Percentiles rank a stretch among this genome's conserved stretches.
phyloP scores from a whole-genome alignment of 2,888 invertebrate genomes.

The Neoscelio sp. region DNA sequence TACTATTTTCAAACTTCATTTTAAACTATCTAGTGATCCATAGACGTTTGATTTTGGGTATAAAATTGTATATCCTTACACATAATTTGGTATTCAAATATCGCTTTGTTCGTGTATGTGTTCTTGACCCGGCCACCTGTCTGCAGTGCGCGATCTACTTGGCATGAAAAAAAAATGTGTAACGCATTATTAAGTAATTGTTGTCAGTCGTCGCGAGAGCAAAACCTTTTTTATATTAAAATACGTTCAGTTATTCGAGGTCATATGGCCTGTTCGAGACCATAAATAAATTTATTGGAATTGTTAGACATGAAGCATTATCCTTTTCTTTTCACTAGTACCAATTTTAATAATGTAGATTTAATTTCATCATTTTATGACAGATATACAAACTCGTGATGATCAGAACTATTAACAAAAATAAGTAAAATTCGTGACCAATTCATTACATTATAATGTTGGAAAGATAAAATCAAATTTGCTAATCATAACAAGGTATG shows the following conservation, averaged over 20 bases:
- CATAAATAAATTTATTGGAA: slow-evolving; percentile 67
- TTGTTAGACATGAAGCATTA: slow-evolving; percentile 57
- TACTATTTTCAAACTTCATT: too few species aligned
- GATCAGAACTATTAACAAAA: not conserved
- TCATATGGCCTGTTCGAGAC: slow-evolving; percentile 54
- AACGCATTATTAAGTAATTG: slow-evolving; percentile 43
- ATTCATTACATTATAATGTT: slow-evolving; percentile 4
- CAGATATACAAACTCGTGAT: slow-evolving; percentile 3
- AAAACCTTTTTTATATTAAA: slow-evolving; percentile 20
- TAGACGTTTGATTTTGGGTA: too few species aligned
- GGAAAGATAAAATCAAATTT: not conserved
- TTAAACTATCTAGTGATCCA: too few species aligned
- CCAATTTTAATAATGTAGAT: slow-evolving; percentile 26
- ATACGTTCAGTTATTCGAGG: slow-evolving; percentile 7
- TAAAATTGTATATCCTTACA: too few species aligned
- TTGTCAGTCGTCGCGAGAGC: not conserved
- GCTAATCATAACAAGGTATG: not conserved
- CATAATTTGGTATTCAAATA: too few species aligned
- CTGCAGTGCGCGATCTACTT: slow-evolving; percentile 2
- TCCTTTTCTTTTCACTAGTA: slow-evolving; percentile 7
- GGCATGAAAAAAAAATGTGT: slow-evolving; percentile 8
- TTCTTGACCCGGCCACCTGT: slow-evolving; percentile 6
- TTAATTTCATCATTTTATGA: slow-evolving; percentile 18
- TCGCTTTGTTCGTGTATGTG: too few species aligned
- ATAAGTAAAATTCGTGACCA: slow-evolving; percentile 5